Evolutionary conservation across 2,113 vertebrate species (phyloP).

Genomic region (Pygoscelis antarcticus): DNA sequence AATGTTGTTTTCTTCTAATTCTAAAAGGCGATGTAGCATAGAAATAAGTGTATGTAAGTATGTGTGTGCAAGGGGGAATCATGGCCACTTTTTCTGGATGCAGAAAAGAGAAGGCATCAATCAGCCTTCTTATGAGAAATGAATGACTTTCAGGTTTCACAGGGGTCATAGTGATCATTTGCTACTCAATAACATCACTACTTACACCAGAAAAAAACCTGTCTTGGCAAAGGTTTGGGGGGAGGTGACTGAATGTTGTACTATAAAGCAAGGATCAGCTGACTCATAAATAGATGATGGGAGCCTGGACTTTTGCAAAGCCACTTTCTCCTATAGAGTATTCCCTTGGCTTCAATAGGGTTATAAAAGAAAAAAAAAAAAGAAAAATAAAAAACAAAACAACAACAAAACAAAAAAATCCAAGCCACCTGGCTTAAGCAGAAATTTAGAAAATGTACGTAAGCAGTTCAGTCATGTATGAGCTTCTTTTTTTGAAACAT

Average conservation of each 20-base stretch:
- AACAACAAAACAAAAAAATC: not conserved
- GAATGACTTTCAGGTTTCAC: not conserved
- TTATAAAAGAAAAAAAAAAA: not conserved
- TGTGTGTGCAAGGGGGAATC: not conserved
- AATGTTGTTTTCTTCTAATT: not conserved
- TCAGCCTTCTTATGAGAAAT: not conserved
- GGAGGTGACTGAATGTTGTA: not conserved
- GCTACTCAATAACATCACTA: not conserved
- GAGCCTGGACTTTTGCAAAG: not conserved
- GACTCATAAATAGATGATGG: not conserved
- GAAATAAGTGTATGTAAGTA: not conserved
- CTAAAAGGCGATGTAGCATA: not conserved
- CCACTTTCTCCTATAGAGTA: not conserved
- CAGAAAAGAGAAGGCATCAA: not conserved
- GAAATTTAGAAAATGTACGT: not conserved
- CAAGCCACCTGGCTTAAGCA: not conserved
- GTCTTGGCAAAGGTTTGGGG: not conserved
- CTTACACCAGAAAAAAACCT: not conserved
- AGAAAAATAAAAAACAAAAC: rapidly evolving
- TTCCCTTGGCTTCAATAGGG: not conserved
- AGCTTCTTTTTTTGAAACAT: not conserved
- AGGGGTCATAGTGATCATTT: not conserved
- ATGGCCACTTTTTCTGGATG: not conserved
- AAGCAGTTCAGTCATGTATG: not conserved
- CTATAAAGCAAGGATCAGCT: not conserved